Conservation (phyloP, 2,797 vertebrate species). For the Apogon hyalosoma region DNA sequence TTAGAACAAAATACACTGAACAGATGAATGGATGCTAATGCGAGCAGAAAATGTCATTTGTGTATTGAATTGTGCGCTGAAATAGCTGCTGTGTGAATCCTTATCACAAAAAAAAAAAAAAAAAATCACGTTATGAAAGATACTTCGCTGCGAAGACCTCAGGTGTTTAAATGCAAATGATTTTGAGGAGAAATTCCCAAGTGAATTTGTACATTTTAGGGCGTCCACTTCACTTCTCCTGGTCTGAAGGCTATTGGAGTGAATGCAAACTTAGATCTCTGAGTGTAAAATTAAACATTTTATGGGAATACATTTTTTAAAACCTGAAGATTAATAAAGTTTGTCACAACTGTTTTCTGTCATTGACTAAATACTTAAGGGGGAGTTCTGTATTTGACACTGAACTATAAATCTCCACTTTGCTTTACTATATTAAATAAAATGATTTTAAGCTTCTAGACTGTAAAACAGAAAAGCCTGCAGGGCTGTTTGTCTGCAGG, state of each 20-base stretch:
- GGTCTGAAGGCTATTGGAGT: neutral
- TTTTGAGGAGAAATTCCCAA: slow-evolving; percentile 19
- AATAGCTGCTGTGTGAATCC: slow-evolving; percentile 35
- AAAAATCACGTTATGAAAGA: slow-evolving; percentile 49
- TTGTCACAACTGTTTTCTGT: slow-evolving; percentile 5
- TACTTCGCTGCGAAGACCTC: slow-evolving; percentile 34
- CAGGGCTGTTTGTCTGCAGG: slow-evolving; percentile 6
- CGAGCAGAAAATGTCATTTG: slow-evolving; percentile 66
- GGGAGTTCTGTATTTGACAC: neutral
- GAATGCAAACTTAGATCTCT: neutral
- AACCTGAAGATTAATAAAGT: slow-evolving; percentile 12
- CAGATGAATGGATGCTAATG: slow-evolving; percentile 58
- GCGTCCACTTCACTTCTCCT: neutral
- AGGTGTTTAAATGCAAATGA: slow-evolving; percentile 45
- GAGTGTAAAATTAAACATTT: slow-evolving; percentile 2
- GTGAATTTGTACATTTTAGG: slow-evolving; percentile 9
- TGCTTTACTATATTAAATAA: slow-evolving; percentile 12
- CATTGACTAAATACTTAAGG: slow-evolving; percentile 13
- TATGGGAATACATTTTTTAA: neutral
- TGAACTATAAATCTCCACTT: too few species aligned
- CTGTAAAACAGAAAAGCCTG: neutral
- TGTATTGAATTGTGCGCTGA: slow-evolving; percentile 60
- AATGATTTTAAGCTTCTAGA: slow-evolving; percentile 1
- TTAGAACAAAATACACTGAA: slow-evolving; percentile 50
- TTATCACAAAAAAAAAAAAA: slow-evolving; percentile 36